phyloP scores from a whole-genome alignment of 2,797 vertebrate genomes.

The Lepilemur septentrionalis region DNA sequence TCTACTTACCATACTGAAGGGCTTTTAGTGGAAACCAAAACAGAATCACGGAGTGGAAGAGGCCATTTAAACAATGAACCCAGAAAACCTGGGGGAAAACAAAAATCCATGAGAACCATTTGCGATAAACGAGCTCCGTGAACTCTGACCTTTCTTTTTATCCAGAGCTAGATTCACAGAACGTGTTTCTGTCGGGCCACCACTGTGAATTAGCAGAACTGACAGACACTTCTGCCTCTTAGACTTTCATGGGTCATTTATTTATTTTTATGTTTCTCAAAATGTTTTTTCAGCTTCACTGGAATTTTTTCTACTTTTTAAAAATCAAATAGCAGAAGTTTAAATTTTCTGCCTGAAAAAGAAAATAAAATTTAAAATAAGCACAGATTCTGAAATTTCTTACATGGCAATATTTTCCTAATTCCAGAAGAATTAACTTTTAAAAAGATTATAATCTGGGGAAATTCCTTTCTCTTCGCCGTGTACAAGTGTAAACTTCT shows the following conservation, averaged over 20 bases:
- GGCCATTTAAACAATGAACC: slow-evolving; percentile 99
- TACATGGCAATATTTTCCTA: slow-evolving; percentile 3
- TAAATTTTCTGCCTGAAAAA: slow-evolving; percentile 50
- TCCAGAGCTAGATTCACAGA: slow-evolving; percentile 93
- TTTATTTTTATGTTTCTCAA: slow-evolving; percentile 86
- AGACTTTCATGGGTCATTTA: slow-evolving; percentile 86
- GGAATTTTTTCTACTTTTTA: slow-evolving; percentile 75
- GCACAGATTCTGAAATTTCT: background rate
- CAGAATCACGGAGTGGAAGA: slow-evolving; percentile 99
- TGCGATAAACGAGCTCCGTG: slow-evolving; percentile 91
- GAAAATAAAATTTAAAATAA: slow-evolving; percentile 49
- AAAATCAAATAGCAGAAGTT: slow-evolving; percentile 57
- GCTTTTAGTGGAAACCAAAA: slow-evolving; percentile 99
- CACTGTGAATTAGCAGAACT: slow-evolving; percentile 91
- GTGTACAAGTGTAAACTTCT: background rate
- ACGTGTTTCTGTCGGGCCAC: slow-evolving; percentile 94
- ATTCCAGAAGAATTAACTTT: slow-evolving; percentile 8
- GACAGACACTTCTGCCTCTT: slow-evolving; percentile 95
- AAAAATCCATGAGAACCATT: slow-evolving; percentile 93
- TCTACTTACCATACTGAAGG: slow-evolving; percentile 96
- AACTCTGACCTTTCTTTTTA: slow-evolving; percentile 95
- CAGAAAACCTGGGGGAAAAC: slow-evolving; percentile 97
- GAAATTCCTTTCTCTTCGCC: background rate
- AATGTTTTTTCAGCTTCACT: slow-evolving; percentile 78
- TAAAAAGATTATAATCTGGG: background rate